phyloP scores from a whole-genome alignment of 35 echinoderm and acorn worm genomes.

The Diadema setosum region DNA sequence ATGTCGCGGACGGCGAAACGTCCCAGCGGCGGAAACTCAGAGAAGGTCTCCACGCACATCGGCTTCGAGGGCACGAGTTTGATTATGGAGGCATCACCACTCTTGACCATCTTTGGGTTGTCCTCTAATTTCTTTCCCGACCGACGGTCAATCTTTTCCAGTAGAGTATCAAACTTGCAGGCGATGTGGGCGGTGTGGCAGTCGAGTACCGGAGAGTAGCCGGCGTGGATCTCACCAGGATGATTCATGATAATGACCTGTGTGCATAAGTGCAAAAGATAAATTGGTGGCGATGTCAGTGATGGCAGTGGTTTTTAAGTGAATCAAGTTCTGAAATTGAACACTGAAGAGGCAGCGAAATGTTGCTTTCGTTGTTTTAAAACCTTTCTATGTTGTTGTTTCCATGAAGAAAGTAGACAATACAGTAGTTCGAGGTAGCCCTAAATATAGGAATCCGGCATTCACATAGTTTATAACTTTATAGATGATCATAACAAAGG shows the following conservation, averaged over 20 bases:
- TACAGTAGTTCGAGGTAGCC: no score
- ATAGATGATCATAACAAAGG: no score
- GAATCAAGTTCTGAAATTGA: no score
- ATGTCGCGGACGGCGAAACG: constrained; percentile 88
- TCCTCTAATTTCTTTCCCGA: constrained; percentile 90
- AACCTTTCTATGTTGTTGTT: no score
- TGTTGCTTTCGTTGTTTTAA: no score
- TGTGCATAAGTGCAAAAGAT: no score
- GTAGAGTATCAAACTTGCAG: constrained; percentile 81
- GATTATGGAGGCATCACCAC: constrained; percentile 85
- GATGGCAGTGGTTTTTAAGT: no score
- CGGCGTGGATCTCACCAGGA: constrained; percentile 83
- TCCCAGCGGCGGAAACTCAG: constrained; percentile 80
- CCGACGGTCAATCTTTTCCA: constrained; percentile 88
- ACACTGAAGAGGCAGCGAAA: no score
- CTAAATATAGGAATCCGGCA: no score
- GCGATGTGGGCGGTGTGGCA: constrained; percentile 99
- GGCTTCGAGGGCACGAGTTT: constrained; percentile 67
- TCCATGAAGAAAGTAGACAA: no score
- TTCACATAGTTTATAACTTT: no score
- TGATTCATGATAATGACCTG: constrained; percentile 97
- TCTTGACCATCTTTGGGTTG: constrained; percentile 79
- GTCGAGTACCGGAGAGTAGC: constrained; percentile 88
- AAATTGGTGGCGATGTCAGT: no score
- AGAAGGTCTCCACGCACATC: constrained; percentile 88